Evolutionary conservation across 2,888 invertebrate species (phyloP).

Genomic region (Drosophila helvetica): DNA sequence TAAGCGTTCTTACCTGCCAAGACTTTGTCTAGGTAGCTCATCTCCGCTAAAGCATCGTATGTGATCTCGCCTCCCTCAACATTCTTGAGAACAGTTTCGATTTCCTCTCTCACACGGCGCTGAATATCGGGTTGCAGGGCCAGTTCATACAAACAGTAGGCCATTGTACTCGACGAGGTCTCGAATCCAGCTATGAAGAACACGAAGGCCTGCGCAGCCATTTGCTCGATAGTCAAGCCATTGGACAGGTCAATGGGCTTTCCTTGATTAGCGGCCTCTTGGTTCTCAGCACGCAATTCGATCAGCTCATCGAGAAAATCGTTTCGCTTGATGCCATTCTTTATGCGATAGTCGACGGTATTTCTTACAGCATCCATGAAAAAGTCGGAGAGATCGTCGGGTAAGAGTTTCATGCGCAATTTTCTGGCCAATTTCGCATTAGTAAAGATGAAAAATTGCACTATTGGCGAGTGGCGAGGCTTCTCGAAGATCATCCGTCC

Average conservation of each 20-base stretch:
- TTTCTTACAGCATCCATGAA: constrained; percentile 83
- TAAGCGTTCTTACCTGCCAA: constrained; percentile 65
- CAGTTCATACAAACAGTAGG: constrained; percentile 83
- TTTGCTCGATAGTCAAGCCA: constrained; percentile 82
- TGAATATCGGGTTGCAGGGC: constrained; percentile 77
- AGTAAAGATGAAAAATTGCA: constrained; percentile 59
- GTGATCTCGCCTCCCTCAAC: constrained; percentile 64
- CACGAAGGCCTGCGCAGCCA: constrained; percentile 85
- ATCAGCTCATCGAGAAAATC: constrained; percentile 85
- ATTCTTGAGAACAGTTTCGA: constrained; percentile 54
- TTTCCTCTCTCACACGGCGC: constrained; percentile 67
- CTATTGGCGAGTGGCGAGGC: constrained; percentile 50
- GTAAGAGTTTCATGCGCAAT: constrained; percentile 59
- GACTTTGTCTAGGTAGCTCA: constrained; percentile 79
- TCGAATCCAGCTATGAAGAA: constrained; percentile 86
- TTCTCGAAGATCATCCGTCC: constrained; percentile 66
- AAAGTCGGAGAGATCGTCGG: constrained; percentile 68
- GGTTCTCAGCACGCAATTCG: constrained; percentile 70
- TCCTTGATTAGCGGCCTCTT: constrained; percentile 41
- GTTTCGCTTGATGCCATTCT: constrained; percentile 81
- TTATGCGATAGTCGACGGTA: constrained; percentile 82
- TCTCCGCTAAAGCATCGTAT: constrained; percentile 69
- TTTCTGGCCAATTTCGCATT: constrained; percentile 61
- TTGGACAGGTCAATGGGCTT: constrained; percentile 61
- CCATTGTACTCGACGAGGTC: constrained; percentile 84